These are phyloP conservation scores for Xenotilapia caudafasciata DNA, from an alignment of 2,113 vertebrate genomes.

Conservation along the genomic window DNA sequence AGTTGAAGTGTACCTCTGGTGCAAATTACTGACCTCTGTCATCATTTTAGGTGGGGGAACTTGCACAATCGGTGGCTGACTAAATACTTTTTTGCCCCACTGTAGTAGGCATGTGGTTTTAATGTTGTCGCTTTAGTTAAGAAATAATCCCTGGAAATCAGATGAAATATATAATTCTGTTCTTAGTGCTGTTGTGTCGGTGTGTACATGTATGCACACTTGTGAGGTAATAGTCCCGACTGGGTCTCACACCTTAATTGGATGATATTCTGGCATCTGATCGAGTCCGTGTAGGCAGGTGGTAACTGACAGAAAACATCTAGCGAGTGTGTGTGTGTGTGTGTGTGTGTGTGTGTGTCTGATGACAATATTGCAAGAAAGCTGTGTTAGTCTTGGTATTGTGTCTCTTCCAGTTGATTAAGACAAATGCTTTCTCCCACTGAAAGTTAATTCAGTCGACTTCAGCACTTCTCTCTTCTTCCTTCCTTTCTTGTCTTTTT, in stretches of 20 bases:
- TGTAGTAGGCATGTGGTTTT: neutral
- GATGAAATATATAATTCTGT: neutral
- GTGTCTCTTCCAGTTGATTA: conserved; percentile 23
- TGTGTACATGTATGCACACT: neutral
- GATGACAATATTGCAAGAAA: neutral
- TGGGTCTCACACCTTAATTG: neutral
- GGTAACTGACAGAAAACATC: neutral
- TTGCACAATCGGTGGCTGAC: too few species aligned
- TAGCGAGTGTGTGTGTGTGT: neutral
- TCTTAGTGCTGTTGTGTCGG: neutral
- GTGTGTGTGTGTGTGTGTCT: neutral
- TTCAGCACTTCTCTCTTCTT: conserved; percentile 12
- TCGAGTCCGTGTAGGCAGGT: neutral
- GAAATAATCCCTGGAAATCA: neutral
- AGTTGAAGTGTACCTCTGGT: too few species aligned
- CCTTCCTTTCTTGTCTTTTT: neutral
- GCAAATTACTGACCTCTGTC: too few species aligned
- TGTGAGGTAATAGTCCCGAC: neutral
- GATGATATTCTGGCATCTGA: neutral
- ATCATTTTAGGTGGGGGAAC: too few species aligned
- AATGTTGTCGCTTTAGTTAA: neutral
- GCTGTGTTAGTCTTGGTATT: neutral
- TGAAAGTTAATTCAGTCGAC: conserved; percentile 19
- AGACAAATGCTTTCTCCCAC: conserved; percentile 28
- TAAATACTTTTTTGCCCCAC: too few species aligned